A percentile compares a stretch with the other conserved stretches of the same genome.
Evolutionary conservation across 2,113 vertebrate genomes (phyloP).

Genomic region (Poeciliopsis turrubarensis): DNA sequence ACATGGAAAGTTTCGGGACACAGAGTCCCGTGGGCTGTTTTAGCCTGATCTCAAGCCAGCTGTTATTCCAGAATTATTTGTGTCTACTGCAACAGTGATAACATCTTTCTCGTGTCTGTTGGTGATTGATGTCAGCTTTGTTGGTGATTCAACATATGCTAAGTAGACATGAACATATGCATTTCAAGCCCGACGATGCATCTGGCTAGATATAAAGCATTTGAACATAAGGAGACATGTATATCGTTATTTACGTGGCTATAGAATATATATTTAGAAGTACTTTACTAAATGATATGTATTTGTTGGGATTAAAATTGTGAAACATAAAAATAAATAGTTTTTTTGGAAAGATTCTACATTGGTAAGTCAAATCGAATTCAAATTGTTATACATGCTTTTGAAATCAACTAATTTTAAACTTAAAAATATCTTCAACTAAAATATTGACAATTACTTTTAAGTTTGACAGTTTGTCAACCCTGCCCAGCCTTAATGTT

Average conservation of each 20-base stretch:
- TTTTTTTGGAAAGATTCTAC: no score
- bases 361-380: no score
- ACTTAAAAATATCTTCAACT: no score
- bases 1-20: constrained; percentile 27
- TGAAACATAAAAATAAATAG: background rate
- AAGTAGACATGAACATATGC: constrained; percentile 53
- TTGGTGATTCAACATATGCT: constrained; percentile 40
- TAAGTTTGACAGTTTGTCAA: no score
- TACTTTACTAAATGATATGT: background rate
- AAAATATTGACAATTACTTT: no score
- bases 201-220: constrained; percentile 8
- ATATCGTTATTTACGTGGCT: constrained; percentile 13
- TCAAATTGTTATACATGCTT: no score
- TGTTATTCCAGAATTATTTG: constrained; percentile 47
- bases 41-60: constrained; percentile 49
- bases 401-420: no score
- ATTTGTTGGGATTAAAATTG: background rate
- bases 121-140: constrained; percentile 49
- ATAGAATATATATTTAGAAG: background rate
- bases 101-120: constrained; percentile 58
- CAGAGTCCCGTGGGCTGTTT: constrained; percentile 37
- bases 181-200: constrained; percentile 36
- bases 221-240: constrained; percentile 27
- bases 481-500: background rate
- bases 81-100: constrained; percentile 42